phyloP scores from a whole-genome alignment of 2,797 vertebrate genomes.

The Chelonia mydas region DNA sequence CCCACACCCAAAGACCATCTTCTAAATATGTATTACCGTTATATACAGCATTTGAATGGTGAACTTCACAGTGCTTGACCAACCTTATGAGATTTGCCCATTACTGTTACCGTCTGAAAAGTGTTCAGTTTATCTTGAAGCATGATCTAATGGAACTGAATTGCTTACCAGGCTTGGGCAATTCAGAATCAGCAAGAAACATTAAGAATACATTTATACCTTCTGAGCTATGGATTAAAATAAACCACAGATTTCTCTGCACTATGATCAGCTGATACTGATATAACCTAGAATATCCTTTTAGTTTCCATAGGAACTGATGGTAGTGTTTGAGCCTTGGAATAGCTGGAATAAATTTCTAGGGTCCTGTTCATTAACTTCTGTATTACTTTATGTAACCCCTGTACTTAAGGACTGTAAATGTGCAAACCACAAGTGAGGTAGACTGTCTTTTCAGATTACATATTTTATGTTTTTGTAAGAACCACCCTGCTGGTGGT shows the following conservation, averaged over 20 bases:
- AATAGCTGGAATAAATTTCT: conserved; percentile 66
- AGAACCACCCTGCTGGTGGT: neutral
- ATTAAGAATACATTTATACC: conserved; percentile 62
- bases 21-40: neutral
- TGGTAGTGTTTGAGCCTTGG: conserved; percentile 73
- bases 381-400: conserved; percentile 38
- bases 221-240: conserved; percentile 77
- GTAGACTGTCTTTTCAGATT: neutral
- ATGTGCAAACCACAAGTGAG: neutral
- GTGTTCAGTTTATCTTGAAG: conserved; percentile 43
- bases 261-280: conserved; percentile 75
- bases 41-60: neutral
- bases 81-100: neutral
- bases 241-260: conserved; percentile 75
- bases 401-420: conserved; percentile 19
- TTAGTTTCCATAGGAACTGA: conserved; percentile 81
- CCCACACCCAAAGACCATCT: neutral
- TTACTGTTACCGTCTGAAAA: conserved; percentile 40
- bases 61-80: conserved; percentile 10
- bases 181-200: conserved; percentile 61
- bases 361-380: conserved; percentile 55
- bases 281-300: conserved; percentile 80
- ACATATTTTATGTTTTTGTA: neutral
- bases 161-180: conserved; percentile 40
- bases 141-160: conserved; percentile 54